Percentiles rank a stretch among this genome's conserved stretches.
Evolutionary conservation across 2,113 vertebrate species (phyloP).

Genomic region (Rafetus swinhoei): DNA sequence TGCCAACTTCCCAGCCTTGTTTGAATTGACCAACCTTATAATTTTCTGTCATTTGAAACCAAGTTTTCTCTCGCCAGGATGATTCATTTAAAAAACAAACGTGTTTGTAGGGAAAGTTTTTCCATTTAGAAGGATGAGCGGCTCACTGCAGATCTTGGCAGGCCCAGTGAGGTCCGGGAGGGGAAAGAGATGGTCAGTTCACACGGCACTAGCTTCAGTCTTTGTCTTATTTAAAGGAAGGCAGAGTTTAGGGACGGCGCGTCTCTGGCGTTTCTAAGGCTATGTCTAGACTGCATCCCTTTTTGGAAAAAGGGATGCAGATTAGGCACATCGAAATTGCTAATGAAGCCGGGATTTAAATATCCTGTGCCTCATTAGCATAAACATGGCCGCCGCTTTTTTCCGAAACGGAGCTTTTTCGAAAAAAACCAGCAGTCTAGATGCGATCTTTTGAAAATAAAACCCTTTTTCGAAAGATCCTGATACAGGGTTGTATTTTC

Average conservation of each 20-base stretch:
- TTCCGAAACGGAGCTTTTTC: too few relatives aligned
- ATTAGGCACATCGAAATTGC: too few relatives aligned
- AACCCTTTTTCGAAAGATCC: too few relatives aligned
- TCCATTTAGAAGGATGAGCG: neutral
- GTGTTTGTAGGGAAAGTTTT: neutral
- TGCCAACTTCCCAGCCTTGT: neutral
- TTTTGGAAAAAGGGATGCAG: too few relatives aligned
- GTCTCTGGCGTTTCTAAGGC: neutral
- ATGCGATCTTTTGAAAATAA: too few relatives aligned
- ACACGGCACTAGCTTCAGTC: neutral
- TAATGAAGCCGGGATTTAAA: too few relatives aligned
- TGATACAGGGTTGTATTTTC: too few relatives aligned
- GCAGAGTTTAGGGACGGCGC: neutral
- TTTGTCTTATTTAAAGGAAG: neutral
- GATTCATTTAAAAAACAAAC: neutral
- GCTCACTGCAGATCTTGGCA: neutral
- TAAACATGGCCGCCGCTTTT: too few relatives aligned
- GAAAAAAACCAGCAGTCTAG: too few relatives aligned
- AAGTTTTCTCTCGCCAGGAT: neutral
- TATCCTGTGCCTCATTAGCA: too few relatives aligned
- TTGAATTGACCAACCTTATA: neutral
- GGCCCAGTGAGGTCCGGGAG: neutral
- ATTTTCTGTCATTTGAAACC: neutral
- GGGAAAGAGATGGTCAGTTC: neutral
- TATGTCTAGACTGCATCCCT: too few relatives aligned